A percentile compares a stretch with the other conserved stretches of the same genome.
phyloP scores from a whole-genome alignment of 1,140 invertebrate genomes.

The Akabosia matsudoensis region DNA sequence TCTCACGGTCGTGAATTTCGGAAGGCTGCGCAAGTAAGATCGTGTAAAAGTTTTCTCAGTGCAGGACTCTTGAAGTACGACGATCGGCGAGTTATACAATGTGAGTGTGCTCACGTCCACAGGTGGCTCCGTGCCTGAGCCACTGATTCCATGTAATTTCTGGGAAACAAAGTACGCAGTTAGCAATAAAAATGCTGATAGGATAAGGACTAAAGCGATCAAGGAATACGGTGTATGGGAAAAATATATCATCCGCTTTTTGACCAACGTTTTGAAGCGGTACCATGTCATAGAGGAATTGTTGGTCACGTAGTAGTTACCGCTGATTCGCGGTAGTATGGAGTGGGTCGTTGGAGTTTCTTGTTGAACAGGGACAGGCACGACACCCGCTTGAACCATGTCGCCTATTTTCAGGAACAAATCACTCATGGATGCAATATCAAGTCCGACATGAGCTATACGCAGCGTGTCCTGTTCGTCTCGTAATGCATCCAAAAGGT shows the following conservation, averaged over 20 bases:
- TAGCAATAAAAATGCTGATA: too few species aligned
- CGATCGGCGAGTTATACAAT: too few species aligned
- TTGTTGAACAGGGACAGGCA: too few species aligned
- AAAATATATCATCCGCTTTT: not conserved
- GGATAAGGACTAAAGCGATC: not conserved
- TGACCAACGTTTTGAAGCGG: not conserved
- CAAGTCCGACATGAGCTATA: conserved; percentile 31
- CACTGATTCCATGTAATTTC: too few species aligned
- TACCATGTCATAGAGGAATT: not conserved
- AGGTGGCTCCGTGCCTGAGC: too few species aligned
- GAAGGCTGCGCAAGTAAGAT: not conserved
- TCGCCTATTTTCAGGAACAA: conserved; percentile 31
- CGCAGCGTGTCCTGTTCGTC: not conserved
- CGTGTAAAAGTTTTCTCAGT: too few species aligned
- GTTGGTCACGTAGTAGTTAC: not conserved
- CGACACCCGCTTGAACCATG: too few species aligned
- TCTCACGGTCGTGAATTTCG: not conserved
- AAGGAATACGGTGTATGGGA: not conserved
- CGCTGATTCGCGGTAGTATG: not conserved
- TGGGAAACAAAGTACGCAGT: too few species aligned
- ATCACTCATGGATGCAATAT: conserved; percentile 46
- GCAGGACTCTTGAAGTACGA: too few species aligned
- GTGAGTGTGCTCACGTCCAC: too few species aligned
- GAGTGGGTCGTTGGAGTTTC: not conserved
- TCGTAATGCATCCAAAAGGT: not conserved